Conservation (phyloP, 2,888 invertebrate genomes). For the Elysia crispata region DNA sequence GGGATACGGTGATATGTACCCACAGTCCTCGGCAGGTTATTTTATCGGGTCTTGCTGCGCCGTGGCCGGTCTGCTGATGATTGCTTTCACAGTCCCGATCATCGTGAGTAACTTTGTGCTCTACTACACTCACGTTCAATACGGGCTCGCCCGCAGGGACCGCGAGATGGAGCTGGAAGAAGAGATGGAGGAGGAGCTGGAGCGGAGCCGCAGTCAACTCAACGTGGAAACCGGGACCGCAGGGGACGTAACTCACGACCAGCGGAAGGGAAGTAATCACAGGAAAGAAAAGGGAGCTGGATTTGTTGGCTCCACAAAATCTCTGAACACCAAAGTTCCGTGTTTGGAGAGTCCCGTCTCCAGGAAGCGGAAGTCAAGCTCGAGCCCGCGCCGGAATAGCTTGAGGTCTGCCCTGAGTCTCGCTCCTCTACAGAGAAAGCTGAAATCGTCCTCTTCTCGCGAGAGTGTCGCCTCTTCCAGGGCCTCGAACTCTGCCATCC, state of each 20-base stretch:
- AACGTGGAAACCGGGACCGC: slow-evolving; percentile 11
- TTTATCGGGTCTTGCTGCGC: slow-evolving; percentile 73
- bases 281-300: too few relatives aligned
- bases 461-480: too few relatives aligned
- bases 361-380: too few relatives aligned
- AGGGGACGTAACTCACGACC: background rate
- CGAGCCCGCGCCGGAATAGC: too few relatives aligned
- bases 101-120: slow-evolving; percentile 76
- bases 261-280: background rate
- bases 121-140: slow-evolving; percentile 75
- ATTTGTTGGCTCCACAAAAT: too few relatives aligned
- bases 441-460: too few relatives aligned
- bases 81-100: slow-evolving; percentile 74
- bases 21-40: slow-evolving; percentile 69
- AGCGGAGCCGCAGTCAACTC: background rate
- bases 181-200: background rate
- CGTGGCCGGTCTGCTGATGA: slow-evolving; percentile 73
- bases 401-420: too few relatives aligned
- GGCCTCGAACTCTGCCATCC: too few relatives aligned
- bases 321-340: too few relatives aligned
- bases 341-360: too few relatives aligned
- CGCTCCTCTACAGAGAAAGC: too few relatives aligned
- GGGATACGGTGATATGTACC: slow-evolving; percentile 75
- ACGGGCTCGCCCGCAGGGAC: slow-evolving; percentile 61
- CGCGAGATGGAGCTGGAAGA: slow-evolving; percentile 46